phyloP scores from a whole-genome alignment of 2,797 vertebrate genomes.

The Acanthurus leucopareius region DNA sequence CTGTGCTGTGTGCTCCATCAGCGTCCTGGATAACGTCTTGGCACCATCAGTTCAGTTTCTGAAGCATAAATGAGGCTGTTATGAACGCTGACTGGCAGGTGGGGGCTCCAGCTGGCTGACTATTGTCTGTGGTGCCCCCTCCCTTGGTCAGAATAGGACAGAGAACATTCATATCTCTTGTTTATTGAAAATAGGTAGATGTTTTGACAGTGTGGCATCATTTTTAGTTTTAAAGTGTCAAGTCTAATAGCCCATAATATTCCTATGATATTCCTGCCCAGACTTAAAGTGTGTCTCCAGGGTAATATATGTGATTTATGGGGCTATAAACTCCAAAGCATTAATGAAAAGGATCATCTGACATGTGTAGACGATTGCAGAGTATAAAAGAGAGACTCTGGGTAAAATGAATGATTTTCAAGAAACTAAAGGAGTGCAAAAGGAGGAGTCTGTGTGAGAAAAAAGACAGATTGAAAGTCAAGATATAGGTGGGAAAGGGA shows the following conservation, averaged over 20 bases:
- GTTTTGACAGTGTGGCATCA: neutral
- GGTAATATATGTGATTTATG: conserved; percentile 41
- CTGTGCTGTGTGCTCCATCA: conserved; percentile 71
- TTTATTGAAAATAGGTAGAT: conserved; percentile 32
- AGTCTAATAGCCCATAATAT: conserved; percentile 3
- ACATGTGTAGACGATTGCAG: neutral
- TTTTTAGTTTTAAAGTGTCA: conserved; percentile 11
- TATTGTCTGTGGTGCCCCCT: conserved; percentile 15
- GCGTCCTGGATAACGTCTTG: conserved; percentile 86
- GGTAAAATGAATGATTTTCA: conserved; percentile 24
- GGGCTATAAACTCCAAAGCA: conserved; percentile 35
- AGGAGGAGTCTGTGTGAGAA: neutral
- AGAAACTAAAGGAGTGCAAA: neutral
- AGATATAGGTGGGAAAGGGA: conserved; percentile 31
- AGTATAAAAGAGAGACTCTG: conserved; percentile 4
- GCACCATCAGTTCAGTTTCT: conserved; percentile 73
- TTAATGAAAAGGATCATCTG: conserved; percentile 28
- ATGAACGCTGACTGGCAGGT: conserved; percentile 46
- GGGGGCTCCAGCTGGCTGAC: conserved; percentile 23
- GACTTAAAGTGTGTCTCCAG: conserved; percentile 11
- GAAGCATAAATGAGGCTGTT: conserved; percentile 83
- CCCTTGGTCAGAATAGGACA: conserved; percentile 16
- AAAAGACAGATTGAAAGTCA: conserved; percentile 33
- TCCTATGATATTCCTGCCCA: conserved; percentile 13
- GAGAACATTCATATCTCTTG: conserved; percentile 28